Evolutionary conservation across 2,113 vertebrate genomes (phyloP), one percentile per base, ranked within the genome.

Genomic region (Syngnathus typhle): DNA sequence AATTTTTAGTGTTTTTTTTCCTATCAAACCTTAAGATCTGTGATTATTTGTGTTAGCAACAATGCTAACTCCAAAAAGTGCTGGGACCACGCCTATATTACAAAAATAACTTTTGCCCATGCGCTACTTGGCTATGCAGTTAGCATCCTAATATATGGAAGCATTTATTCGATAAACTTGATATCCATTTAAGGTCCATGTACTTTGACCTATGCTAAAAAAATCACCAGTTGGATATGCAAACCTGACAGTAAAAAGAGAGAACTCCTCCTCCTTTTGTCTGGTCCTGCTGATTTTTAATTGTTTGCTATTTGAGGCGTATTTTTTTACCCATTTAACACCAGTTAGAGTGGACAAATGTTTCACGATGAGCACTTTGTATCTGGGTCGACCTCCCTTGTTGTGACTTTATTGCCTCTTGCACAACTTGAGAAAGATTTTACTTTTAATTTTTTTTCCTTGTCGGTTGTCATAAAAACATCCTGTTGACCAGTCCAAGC

Each of bases 401-500:
- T 27, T 9, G 23, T 32, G 54, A 56, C 23, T 11, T 32, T 6
- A 6, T 56, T 56, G 54, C 54, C 6, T 56, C 23, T 32, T 59
- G 51, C 58, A 69, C 2, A n/a, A 71, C 56, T 76, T 60, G 47
- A 52, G 27, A 4, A 70, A 15, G 68, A 6, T 64, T n/a, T 56
- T 60, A 4, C 5, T 13, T 43, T 47, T 16, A n/a, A n/a, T 36
- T 44, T 36, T 32, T 64, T 19, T 64, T 44, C 59, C 58, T 71
- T 41, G 13, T 16, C 63, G 6, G 55, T 62, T 61, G 18, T 54
- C 58, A 23, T 74, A 55, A 23, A 2, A 49, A 73, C 71, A 68
- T 74, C 77, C 77, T 71, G 75, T 75, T 75, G 66, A 60, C 47
- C 32, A 59, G 44, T 80, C 73, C 77, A 54, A 37, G 41, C 78